Conservation (phyloP, 1,140 invertebrate species). For the Watersipora subatra region DNA sequence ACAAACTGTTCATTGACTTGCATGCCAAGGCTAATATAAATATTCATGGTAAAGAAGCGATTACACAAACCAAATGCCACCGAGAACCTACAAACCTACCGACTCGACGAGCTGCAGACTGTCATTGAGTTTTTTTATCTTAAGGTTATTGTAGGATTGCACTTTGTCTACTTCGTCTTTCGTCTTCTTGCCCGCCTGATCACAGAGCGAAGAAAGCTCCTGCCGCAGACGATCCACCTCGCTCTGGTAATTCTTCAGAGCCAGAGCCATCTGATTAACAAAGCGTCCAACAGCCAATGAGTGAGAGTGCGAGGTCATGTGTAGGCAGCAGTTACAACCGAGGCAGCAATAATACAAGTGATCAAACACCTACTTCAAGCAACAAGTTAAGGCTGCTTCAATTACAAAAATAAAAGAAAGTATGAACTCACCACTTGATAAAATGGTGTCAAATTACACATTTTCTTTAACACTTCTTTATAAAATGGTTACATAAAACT, state of each 20-base stretch:
- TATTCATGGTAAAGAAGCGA: too few relatives aligned
- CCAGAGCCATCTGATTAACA: constrained; percentile 1
- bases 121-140: neutral
- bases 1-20: too few relatives aligned
- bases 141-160: neutral
- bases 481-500: neutral
- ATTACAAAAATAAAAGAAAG: too few relatives aligned
- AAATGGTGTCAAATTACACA: neutral
- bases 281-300: neutral
- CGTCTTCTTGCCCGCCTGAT: neutral
- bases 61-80: too few relatives aligned
- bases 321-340: too few relatives aligned
- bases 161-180: constrained; percentile 2
- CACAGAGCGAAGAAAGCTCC: neutral
- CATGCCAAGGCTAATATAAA: too few relatives aligned
- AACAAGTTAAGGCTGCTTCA: too few relatives aligned
- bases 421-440: neutral
- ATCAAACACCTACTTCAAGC: too few relatives aligned
- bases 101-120: neutral
- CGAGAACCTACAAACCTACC: neutral
- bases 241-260: neutral
- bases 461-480: neutral
- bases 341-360: too few relatives aligned
- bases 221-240: neutral
- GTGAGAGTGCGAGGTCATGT: neutral